Percentiles rank a stretch among this genome's conserved stretches.
phyloP scores from a whole-genome alignment of 2,888 invertebrate genomes.

The Apotomis capreana region DNA sequence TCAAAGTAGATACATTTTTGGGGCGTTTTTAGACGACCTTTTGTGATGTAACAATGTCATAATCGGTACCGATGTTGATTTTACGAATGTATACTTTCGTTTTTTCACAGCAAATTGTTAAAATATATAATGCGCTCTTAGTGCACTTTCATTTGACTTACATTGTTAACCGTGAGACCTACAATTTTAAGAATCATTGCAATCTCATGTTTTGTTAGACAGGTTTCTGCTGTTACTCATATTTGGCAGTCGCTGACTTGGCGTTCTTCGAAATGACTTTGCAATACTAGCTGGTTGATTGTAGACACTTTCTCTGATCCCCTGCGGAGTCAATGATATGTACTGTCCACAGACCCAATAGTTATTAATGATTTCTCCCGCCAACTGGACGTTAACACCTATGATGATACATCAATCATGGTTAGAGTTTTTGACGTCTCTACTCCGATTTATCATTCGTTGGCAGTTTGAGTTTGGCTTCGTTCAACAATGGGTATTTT shows the following conservation, averaged over 20 bases:
- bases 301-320: slow-evolving; percentile 61
- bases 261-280: slow-evolving; percentile 41
- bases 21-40: background rate
- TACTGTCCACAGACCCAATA: slow-evolving; percentile 55
- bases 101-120: background rate
- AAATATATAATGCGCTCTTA: slow-evolving; percentile 1
- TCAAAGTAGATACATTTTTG: background rate
- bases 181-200: slow-evolving; percentile 24
- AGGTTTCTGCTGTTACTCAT: slow-evolving; percentile 25
- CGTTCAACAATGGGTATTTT: slow-evolving; percentile 1
- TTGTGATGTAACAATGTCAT: background rate
- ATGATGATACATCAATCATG: slow-evolving; percentile 55
- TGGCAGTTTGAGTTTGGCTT: slow-evolving; percentile 18
- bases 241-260: slow-evolving; percentile 35
- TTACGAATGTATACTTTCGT: slow-evolving; percentile 1
- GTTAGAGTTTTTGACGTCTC: slow-evolving; percentile 43
- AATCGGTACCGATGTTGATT: background rate
- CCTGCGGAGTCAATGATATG: slow-evolving; percentile 49
- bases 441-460: slow-evolving; percentile 29
- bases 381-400: slow-evolving; percentile 46
- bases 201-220: slow-evolving; percentile 23
- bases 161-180: slow-evolving; percentile 32
- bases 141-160: slow-evolving; percentile 33
- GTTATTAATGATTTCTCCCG: slow-evolving; percentile 61
- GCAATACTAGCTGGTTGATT: slow-evolving; percentile 46